Base-by-base conservation (phyloP, 1,140 invertebrate genomes). In the Pogonomyrmex barbatus region DNA sequence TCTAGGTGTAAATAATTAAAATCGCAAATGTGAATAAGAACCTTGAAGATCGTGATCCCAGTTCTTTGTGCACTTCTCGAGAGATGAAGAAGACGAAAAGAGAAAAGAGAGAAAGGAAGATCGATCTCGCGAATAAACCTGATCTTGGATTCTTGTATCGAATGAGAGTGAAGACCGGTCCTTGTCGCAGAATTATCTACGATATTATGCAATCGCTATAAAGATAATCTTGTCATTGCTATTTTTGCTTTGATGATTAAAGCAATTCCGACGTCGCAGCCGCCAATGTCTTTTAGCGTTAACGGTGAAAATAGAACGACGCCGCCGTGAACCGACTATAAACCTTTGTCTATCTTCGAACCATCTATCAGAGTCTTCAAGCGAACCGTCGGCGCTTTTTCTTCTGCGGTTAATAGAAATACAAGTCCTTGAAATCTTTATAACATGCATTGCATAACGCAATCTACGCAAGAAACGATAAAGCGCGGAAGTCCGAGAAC, bases 111-210 rank as follows among this genome's bases (percentile, higher is more conserved):
- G 78, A 56, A 45, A 33, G 63, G 62, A 33, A 68, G 62, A 47
- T 71, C 73, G 84, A 77, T 71, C 68, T 70, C 82, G 14, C 10
- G 58, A 17, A 52, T 70, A 56, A 62, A 24, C 2, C 75, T 63
- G 54, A 56, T 54, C 78, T 82, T 52, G 33, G 24, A 77, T 67
- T 85, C 63, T 8, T 56, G 63, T 60, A 30, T 1, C 3, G 45
- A 45, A 82, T 52, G 81, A 89, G 88, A 89, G 87, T 73, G 87
- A 85, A 60, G 87, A 88, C 85, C 78, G 39, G 77, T 58, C 36
- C 47, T 83, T 42, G 60, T 52, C 63, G 9, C 71, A 58, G 73
- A 88, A 88, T 89, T 45, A 87, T 78, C 39, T 58, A 58, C 42
- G 50, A 68, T 68, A 89, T 89, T 88, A 84, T 70, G 82, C 71